Percentiles rank a stretch among this genome's conserved stretches.
These are phyloP conservation scores for Cyanoliseus patagonus DNA, from an alignment of 2,113 vertebrate species.

Conservation along the genomic window DNA sequence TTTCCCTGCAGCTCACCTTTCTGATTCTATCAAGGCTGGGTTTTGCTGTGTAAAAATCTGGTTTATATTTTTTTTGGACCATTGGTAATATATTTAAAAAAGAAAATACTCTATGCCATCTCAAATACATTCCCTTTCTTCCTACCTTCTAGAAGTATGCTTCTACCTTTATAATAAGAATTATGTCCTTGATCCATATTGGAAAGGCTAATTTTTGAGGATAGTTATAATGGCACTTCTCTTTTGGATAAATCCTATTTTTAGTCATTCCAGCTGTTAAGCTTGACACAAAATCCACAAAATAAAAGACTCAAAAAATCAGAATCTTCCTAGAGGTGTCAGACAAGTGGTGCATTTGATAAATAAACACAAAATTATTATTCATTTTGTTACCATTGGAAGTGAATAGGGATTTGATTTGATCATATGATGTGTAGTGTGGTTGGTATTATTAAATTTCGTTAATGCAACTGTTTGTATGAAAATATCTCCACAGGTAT, in stretches of 20 bases:
- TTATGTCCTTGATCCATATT: neutral
- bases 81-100: neutral
- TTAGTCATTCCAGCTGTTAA: neutral
- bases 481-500: neutral
- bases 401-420: neutral
- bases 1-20: neutral
- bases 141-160: fast-evolving
- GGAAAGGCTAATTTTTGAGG: neutral
- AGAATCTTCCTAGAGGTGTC: neutral
- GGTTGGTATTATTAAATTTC: neutral
- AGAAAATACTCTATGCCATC: neutral
- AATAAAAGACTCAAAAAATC: neutral
- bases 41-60: neutral
- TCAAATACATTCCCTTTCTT: neutral
- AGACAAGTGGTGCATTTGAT: neutral
- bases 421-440: neutral
- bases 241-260: neutral
- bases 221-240: neutral
- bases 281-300: neutral
- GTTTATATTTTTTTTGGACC: neutral
- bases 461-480: neutral
- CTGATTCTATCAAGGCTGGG: neutral
- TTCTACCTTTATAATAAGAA: neutral
- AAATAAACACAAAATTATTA: neutral
- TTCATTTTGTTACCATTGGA: neutral